Evolutionary conservation across 2,888 invertebrate genomes (phyloP).

Genomic region (Yponomeuta cagnagella): DNA sequence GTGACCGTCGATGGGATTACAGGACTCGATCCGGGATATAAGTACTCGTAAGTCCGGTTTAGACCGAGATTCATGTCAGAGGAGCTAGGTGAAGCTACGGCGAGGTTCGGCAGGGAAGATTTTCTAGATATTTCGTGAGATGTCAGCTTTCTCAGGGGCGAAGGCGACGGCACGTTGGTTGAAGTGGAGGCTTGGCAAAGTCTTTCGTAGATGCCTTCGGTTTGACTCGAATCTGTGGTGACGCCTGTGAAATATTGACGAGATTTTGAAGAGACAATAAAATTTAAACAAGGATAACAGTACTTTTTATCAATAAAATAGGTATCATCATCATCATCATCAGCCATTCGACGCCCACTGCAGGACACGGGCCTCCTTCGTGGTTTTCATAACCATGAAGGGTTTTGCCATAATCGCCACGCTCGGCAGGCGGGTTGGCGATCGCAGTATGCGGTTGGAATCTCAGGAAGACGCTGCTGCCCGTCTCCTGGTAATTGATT

Average conservation of each 20-base stretch:
- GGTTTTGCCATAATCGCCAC: no score
- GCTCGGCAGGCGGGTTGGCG: no score
- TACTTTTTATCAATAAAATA: no score
- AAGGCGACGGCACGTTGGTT: slow-evolving; percentile 35
- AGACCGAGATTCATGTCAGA: slow-evolving; percentile 14
- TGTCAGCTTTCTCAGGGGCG: slow-evolving; percentile 41
- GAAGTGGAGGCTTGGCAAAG: slow-evolving; percentile 62
- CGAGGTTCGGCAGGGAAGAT: slow-evolving; percentile 57
- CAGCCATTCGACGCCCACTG: no score
- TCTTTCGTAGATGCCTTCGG: slow-evolving; percentile 50
- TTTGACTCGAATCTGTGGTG: slow-evolving; percentile 12
- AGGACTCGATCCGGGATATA: slow-evolving; percentile 45
- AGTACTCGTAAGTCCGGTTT: slow-evolving; percentile 56
- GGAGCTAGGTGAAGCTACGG: slow-evolving; percentile 24
- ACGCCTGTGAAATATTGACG: neutral
- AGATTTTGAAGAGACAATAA: no score
- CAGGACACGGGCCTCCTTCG: no score
- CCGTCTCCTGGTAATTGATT: no score
- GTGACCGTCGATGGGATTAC: slow-evolving; percentile 14
- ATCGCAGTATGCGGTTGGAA: no score
- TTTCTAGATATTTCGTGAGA: slow-evolving; percentile 47
- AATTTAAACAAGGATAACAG: no score
- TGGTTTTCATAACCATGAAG: no score
- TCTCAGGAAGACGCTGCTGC: no score
- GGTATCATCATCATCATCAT: no score